phyloP scores from a whole-genome alignment of 2,113 vertebrate species.

The Serilophus lunatus region DNA sequence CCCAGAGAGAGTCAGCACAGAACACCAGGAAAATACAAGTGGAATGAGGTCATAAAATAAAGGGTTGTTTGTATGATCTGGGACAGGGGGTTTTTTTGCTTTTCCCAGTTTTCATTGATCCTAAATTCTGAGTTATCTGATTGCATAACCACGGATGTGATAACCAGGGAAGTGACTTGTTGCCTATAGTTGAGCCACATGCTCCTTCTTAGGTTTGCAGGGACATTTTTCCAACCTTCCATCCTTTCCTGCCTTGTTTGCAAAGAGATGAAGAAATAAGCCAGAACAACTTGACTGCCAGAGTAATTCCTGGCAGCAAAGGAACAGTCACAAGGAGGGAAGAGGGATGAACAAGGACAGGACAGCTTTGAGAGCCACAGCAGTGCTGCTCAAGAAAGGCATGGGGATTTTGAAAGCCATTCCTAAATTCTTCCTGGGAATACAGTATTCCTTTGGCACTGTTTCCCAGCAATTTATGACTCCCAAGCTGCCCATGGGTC shows the following conservation, averaged over 20 bases:
- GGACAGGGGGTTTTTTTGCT: neutral
- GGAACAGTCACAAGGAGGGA: neutral
- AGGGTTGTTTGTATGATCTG: neutral
- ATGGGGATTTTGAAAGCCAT: neutral
- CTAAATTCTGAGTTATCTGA: neutral
- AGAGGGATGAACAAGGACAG: neutral
- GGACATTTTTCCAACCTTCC: neutral
- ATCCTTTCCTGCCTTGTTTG: neutral
- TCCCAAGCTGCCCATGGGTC: accelerated
- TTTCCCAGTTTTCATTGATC: neutral
- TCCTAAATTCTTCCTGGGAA: neutral
- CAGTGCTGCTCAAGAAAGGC: neutral
- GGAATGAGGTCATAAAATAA: neutral
- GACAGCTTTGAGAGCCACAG: neutral
- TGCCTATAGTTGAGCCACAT: neutral
- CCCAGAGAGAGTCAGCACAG: neutral
- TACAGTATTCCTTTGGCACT: neutral
- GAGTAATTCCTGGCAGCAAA: neutral
- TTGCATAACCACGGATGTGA: neutral
- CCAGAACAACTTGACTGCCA: neutral
- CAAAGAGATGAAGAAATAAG: neutral
- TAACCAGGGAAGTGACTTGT: neutral
- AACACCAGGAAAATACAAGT: neutral
- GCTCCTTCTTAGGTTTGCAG: neutral
- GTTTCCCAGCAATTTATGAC: neutral